Base-by-base conservation (phyloP, 1,140 invertebrate species). In the Chymomyza costata region DNA sequence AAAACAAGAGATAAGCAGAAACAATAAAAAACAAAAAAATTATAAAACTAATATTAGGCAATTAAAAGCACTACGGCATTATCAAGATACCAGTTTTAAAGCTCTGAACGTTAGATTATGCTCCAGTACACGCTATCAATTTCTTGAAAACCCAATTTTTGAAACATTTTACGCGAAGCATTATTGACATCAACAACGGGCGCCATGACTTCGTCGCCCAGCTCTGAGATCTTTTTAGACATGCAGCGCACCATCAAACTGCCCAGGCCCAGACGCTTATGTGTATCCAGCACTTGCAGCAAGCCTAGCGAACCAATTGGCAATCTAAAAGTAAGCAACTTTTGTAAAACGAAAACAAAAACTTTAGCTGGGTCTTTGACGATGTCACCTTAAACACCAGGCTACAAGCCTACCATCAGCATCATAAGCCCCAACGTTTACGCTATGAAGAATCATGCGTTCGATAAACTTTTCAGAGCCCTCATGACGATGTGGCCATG, bases 401-500 rank as follows among this genome's bases (percentile, higher is more conserved):
- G 71, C 65, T n/a, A 80, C 16, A 6, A 76, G 51, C 16, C 64
- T 31, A 3, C 53, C 62, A 2, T 14, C 6, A 0, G 13, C 10
- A 34, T 65, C 62, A n/a, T 63, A 82, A 2, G 64, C 50, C 1
- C 80, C 80, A 13, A 52, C 54, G 31, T 47, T 61, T 1, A 65
- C 10, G 49, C 76, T 70, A 1, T 55, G 35, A 3, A 30, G 6
- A 6, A 84, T 82, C 1, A 83, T 31, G 2, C 25, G 19, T 17
- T 60, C 44, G 0, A 85, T 62, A 68, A 69, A 80, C 0, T 50
- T 3, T 6, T 66, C 30, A 0, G 83, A 80, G 13, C 46, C 53
- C 0, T 39, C 18, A 10, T 6, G 2, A 1, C 68, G 61, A 65
- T 82, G 67, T 1, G 82, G 83, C 83, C 83, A 85, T n/a, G 67